Conservation (phyloP, 2,113 vertebrate species). For the Lophura nycthemera region DNA sequence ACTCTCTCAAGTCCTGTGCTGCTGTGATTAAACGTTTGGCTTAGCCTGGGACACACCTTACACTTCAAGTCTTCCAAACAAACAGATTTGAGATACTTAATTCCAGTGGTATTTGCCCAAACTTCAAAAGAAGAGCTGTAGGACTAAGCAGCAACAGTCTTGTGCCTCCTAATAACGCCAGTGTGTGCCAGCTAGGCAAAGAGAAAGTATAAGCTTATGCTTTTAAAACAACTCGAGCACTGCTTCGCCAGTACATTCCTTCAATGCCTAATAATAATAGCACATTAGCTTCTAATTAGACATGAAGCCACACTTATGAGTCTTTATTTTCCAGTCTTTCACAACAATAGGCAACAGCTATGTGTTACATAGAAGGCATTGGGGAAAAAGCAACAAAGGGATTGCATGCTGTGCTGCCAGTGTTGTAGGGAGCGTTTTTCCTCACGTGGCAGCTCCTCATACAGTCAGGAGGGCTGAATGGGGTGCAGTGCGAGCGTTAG, state of each 20-base stretch:
- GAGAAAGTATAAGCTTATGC: slow-evolving; percentile 44
- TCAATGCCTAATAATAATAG: slow-evolving; percentile 38
- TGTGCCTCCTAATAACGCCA: not conserved
- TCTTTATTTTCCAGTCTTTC: slow-evolving; percentile 50
- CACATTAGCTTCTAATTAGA: slow-evolving; percentile 66
- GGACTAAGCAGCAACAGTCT: not conserved
- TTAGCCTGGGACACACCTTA: not conserved
- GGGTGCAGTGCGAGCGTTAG: not conserved
- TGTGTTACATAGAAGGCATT: not conserved
- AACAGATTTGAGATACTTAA: not conserved
- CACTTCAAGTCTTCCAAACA: not conserved
- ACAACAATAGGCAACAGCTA: slow-evolving; percentile 29
- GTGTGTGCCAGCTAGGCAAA: not conserved
- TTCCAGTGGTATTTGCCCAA: not conserved
- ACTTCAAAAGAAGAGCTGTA: not conserved
- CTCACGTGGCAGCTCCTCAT: not conserved
- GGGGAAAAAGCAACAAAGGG: not conserved
- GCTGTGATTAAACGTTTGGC: not conserved
- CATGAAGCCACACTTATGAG: slow-evolving; percentile 46
- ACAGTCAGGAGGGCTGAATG: not conserved
- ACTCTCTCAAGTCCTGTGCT: not conserved
- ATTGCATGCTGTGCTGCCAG: not conserved
- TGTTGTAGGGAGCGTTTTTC: not conserved
- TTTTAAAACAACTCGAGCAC: slow-evolving; percentile 31
- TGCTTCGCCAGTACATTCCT: slow-evolving; percentile 26